A percentile compares a stretch with the other conserved stretches of the same genome.
These are phyloP conservation scores for Mixornis gularis DNA, from an alignment of 2,113 vertebrate species.

Conservation along the genomic window DNA sequence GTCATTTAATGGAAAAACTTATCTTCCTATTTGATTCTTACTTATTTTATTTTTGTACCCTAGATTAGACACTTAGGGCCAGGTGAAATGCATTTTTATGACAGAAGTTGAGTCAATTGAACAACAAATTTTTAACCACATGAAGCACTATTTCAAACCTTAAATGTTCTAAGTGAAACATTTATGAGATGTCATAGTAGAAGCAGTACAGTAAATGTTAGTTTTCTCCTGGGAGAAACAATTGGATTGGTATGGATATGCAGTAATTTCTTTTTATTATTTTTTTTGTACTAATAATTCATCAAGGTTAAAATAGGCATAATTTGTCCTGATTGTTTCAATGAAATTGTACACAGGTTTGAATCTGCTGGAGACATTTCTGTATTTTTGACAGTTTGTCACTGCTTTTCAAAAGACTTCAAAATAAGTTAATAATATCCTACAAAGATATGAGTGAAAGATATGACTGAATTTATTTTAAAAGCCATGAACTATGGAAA, in stretches of 20 bases:
- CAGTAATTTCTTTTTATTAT: neutral
- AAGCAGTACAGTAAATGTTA: neutral
- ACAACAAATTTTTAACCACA: neutral
- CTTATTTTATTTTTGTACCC: neutral
- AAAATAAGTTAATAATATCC: neutral
- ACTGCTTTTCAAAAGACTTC: neutral
- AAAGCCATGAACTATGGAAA: neutral
- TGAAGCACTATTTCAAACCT: neutral
- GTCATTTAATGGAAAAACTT: neutral
- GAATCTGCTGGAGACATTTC: neutral
- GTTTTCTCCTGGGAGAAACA: neutral
- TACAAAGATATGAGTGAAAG: neutral
- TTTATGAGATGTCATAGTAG: neutral
- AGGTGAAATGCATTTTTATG: neutral
- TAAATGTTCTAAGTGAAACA: neutral
- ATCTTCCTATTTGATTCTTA: neutral
- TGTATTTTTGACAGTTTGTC: neutral
- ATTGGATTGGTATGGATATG: accelerated
- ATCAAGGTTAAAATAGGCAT: neutral
- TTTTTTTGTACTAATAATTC: neutral
- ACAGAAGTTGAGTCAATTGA: neutral
- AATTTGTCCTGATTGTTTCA: neutral
- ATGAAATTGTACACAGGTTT: neutral
- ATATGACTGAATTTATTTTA: neutral
- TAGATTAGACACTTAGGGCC: neutral